These are phyloP conservation scores for Drosophila cardini DNA, from an alignment of 1,140 invertebrate genomes.

Conservation along the genomic window DNA sequence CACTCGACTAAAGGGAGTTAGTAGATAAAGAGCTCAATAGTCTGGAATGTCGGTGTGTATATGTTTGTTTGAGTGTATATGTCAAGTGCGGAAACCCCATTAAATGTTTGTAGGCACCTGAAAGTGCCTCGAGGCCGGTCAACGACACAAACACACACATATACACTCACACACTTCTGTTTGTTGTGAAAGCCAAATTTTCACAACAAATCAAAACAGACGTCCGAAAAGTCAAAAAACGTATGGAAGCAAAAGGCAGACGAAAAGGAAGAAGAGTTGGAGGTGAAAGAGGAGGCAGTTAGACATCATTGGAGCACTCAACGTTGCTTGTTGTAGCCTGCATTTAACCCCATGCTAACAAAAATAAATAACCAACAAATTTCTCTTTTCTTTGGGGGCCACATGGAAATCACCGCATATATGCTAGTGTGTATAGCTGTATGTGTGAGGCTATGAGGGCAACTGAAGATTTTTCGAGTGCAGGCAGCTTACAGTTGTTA, in stretches of 20 bases:
- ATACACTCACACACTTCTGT: constrained; percentile 14
- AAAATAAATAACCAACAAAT: constrained; percentile 68
- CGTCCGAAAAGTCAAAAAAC: constrained; percentile 58
- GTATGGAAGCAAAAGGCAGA: constrained; percentile 54
- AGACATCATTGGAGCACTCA: constrained; percentile 43
- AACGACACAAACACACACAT: constrained; percentile 15
- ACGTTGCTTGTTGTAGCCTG: constrained; percentile 22
- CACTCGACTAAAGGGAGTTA: constrained; percentile 17
- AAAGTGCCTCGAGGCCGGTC: constrained; percentile 41
- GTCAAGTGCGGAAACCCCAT: constrained; percentile 81
- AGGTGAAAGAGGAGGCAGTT: constrained; percentile 26
- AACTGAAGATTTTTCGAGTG: constrained; percentile 48
- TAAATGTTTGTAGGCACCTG: constrained; percentile 74
- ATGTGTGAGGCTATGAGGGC: constrained; percentile 9
- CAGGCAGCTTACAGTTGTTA: constrained; percentile 81
- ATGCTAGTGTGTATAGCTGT: constrained; percentile 21
- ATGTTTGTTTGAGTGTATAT: constrained; percentile 45
- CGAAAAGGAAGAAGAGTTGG: constrained; percentile 28
- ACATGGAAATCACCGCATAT: constrained; percentile 25
- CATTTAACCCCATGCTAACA: constrained; percentile 52
- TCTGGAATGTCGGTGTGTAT: constrained; percentile 38
- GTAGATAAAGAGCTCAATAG: constrained; percentile 45
- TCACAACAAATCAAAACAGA: constrained; percentile 80
- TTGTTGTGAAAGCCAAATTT: constrained; percentile 80
- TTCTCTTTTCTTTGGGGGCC: constrained; percentile 70